Base-by-base conservation (phyloP, 2,113 vertebrate genomes). In the Aptenodytes patagonicus region DNA sequence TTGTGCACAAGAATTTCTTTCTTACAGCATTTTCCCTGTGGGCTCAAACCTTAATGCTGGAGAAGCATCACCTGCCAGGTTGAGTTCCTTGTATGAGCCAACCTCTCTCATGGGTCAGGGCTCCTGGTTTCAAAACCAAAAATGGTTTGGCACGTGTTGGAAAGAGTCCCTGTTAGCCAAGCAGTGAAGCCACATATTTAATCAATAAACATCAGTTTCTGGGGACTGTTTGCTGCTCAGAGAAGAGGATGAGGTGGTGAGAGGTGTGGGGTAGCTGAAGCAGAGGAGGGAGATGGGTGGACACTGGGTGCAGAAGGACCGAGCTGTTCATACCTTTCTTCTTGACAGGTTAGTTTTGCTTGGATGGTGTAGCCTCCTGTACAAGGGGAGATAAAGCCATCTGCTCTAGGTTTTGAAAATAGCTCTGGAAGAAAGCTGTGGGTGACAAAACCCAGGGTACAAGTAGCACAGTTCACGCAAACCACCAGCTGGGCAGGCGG, bases 401-500 rank as follows among this genome's bases (percentile, higher is more conserved):
- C 88, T 90, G 96, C 90, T 89, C 68, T 38, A 54, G 64, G n/a
- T 11, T 87, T 93, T 80, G 88, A 83, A 90, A 95, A 93, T 31
- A 85, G 75, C 84, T 88, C 68, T 36, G 49, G 49, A 36, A 91
- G 78, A 49, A 88, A 89, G 54, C 66, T 83, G 84, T 9, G 85
- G 61, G 64, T 69, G 72, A 44, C 34, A 90, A 70, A 92, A 29
- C 60, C n/a, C 60, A 42, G 75, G 90, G 57, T 83, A 29, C 0
- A 49, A 66, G 79, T 34, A 75, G 83, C 80, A 81, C 18, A 44
- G 80, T 54, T 90, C 42, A 69, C 3, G 3, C 62, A 85, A 90
- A 38, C 40, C 76, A 54, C 76, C 75, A 49, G 73, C 76, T 76
- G 91, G 24, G 36, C 3, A 6, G 36, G 76, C 64, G 49, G 34